Percentiles rank a stretch among this genome's conserved stretches.
Conservation (phyloP, 2,888 invertebrate genomes). For the Archips xylosteana region DNA sequence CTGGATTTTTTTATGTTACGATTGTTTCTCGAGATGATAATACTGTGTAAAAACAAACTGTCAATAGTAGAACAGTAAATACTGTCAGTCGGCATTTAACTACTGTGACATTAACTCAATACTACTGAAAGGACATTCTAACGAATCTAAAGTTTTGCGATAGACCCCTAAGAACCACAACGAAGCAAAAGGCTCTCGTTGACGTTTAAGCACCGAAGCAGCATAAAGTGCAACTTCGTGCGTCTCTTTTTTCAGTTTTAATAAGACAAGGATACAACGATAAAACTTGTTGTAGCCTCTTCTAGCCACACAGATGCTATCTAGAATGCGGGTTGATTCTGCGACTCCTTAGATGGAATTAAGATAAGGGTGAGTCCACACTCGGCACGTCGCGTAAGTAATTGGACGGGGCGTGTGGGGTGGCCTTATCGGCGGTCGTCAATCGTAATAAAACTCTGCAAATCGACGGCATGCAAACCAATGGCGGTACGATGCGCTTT, state of each 20-base stretch:
- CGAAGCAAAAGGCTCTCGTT: slow-evolving; percentile 24
- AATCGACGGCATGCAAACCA: slow-evolving; percentile 57
- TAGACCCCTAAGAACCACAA: background rate
- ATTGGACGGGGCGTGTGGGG: slow-evolving; percentile 74
- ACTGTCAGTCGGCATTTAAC: background rate
- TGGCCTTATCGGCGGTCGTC: slow-evolving; percentile 69
- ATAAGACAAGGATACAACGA: background rate
- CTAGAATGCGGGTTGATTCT: slow-evolving; percentile 53
- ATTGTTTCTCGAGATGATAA: no score
- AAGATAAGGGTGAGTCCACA: slow-evolving; percentile 70
- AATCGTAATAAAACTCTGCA: slow-evolving; percentile 81
- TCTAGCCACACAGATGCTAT: slow-evolving; percentile 41
- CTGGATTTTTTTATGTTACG: no score
- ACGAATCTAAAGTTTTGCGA: background rate
- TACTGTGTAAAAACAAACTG: no score
- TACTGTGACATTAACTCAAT: background rate
- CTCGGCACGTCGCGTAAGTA: slow-evolving; percentile 72
- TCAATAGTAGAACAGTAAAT: no score
- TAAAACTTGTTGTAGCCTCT: background rate
- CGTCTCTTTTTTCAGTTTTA: background rate
- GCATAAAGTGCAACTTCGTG: background rate
- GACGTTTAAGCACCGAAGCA: slow-evolving; percentile 3
- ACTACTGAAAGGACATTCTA: background rate
- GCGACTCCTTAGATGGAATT: slow-evolving; percentile 77
- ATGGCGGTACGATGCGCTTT: slow-evolving; percentile 43